phyloP scores from a whole-genome alignment of 1,140 invertebrate species.

The Bradysia coprophila region DNA sequence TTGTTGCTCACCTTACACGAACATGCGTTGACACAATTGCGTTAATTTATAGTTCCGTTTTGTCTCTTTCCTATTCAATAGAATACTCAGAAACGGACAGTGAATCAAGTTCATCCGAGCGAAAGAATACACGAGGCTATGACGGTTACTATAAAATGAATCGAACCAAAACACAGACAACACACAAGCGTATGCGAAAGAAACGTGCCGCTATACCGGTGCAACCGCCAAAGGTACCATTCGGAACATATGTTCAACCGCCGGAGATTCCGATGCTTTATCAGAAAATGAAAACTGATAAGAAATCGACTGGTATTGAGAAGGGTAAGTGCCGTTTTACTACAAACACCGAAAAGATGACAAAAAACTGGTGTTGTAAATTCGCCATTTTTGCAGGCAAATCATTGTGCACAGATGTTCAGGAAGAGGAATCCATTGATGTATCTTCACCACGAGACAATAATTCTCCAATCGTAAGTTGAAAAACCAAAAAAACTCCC shows the following conservation, averaged over 20 bases:
- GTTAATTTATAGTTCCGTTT: not conserved
- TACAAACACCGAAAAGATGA: not conserved
- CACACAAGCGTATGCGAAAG: constrained; percentile 61
- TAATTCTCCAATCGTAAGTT: constrained; percentile 45
- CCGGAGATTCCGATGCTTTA: constrained; percentile 22
- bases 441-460: constrained; percentile 45
- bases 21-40: no score
- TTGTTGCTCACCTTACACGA: no score
- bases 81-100: constrained; percentile 75
- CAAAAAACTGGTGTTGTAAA: no score
- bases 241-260: constrained; percentile 22
- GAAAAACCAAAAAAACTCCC: not conserved
- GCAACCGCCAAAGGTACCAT: constrained; percentile 66
- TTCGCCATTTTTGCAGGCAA: constrained; percentile 1
- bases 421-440: constrained; percentile 45
- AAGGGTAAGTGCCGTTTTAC: constrained; percentile 10
- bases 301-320: constrained; percentile 9
- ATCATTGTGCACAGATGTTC: constrained; percentile 26
- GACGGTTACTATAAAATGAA: constrained; percentile 44
- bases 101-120: constrained; percentile 42
- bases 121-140: constrained; percentile 33
- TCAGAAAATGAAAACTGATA: constrained; percentile 16
- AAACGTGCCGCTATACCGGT: constrained; percentile 63
- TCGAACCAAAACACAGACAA: constrained; percentile 50
- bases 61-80: constrained; percentile 16